Evolutionary conservation across 2,888 invertebrate species (phyloP).

Genomic region (Monoplex corrugatus): DNA sequence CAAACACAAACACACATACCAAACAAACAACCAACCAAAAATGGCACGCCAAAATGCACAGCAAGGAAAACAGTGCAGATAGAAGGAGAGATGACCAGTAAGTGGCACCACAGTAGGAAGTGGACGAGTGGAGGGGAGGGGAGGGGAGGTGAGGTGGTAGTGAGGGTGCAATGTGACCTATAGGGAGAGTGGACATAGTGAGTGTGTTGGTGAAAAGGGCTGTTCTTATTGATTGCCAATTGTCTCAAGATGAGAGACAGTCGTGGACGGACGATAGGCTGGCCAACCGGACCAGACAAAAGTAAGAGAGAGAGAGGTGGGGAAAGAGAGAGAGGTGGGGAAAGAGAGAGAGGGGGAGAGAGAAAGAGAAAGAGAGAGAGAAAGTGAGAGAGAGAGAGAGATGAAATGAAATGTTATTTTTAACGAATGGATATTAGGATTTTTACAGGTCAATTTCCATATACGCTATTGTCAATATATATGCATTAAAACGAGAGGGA

Average conservation of each 20-base stretch:
- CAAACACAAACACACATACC: not conserved
- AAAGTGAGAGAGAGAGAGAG: slow-evolving; percentile 30
- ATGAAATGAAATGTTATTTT: not conserved
- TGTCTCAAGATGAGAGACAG: too few relatives aligned
- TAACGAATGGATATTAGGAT: not conserved
- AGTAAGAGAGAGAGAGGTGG: too few relatives aligned
- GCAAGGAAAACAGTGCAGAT: not conserved
- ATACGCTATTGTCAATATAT: not conserved
- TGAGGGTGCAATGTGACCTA: too few relatives aligned
- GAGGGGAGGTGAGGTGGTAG: not conserved
- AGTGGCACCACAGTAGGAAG: not conserved
- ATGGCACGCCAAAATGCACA: not conserved
- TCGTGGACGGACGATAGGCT: too few relatives aligned
- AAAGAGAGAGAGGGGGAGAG: not conserved
- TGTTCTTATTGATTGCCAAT: too few relatives aligned
- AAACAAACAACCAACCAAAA: not conserved
- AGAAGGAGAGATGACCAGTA: not conserved
- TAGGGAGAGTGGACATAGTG: too few relatives aligned
- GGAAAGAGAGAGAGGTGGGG: not conserved
- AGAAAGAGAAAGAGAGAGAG: slow-evolving; percentile 9
- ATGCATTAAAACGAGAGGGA: not conserved
- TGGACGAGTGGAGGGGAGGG: not conserved
- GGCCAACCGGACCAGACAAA: too few relatives aligned
- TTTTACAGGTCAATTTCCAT: not conserved
- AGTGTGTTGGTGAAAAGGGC: too few relatives aligned